These are phyloP conservation scores for Hydrotaea diabolus DNA, from an alignment of 2,888 invertebrate genomes.

Conservation along the genomic window DNA sequence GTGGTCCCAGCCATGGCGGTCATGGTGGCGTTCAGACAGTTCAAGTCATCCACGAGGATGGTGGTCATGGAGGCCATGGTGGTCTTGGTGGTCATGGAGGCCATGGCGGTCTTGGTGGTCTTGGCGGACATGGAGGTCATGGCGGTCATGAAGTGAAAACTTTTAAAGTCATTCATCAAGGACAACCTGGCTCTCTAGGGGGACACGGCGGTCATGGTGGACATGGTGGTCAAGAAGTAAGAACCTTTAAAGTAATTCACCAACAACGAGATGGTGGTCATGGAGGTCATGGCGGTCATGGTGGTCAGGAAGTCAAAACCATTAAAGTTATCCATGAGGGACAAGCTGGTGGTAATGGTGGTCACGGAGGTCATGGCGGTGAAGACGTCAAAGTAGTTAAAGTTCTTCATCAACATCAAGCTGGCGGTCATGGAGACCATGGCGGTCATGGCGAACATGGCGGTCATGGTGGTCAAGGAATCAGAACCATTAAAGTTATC, in stretches of 20 bases:
- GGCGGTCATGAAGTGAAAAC: conserved; percentile 68
- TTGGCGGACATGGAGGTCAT: conserved; percentile 62
- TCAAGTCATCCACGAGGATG: conserved; percentile 46
- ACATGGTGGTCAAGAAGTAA: neutral
- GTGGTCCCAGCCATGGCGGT: too few relatives aligned
- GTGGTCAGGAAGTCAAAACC: conserved; percentile 37
- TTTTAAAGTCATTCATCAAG: conserved; percentile 70
- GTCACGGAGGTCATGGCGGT: conserved; percentile 22
- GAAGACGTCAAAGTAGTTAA: conserved; percentile 68
- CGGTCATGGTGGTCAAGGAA: conserved; percentile 43
- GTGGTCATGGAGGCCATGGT: conserved; percentile 9
- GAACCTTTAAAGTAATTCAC: conserved; percentile 54
- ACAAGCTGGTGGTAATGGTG: conserved; percentile 40
- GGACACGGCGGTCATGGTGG: conserved; percentile 12
- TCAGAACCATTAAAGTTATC: conserved; percentile 61
- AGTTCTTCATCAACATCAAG: conserved; percentile 65
- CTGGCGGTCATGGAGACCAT: conserved; percentile 1
- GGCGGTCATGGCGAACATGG: neutral
- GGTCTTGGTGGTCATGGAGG: conserved; percentile 33
- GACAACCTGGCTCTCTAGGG: conserved; percentile 37
- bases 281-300: conserved; percentile 24
- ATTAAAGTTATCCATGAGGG: conserved; percentile 42
- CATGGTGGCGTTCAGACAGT: conserved; percentile 47
- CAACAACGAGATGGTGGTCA: conserved; percentile 43
- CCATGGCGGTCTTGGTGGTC: too few relatives aligned